Percentiles rank a stretch among this genome's conserved stretches.
These are phyloP conservation scores for Drosophila leontia DNA, from an alignment of 1,140 invertebrate genomes.

Conservation along the genomic window DNA sequence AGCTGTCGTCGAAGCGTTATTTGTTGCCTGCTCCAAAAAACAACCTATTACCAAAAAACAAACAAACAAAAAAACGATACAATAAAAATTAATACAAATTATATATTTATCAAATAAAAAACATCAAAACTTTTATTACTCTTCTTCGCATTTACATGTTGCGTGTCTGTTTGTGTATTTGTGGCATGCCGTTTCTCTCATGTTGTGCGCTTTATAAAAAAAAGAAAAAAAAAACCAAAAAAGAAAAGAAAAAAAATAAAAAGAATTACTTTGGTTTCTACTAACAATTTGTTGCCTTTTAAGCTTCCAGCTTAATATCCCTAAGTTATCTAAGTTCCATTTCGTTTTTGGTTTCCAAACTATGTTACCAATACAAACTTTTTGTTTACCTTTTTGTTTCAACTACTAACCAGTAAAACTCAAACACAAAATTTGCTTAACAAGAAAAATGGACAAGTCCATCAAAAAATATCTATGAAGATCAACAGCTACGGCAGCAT, in stretches of 20 bases:
- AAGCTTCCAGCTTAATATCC: conserved; percentile 77
- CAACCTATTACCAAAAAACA: neutral
- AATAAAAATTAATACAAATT: neutral
- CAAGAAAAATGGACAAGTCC: conserved; percentile 32
- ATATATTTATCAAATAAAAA: conserved; percentile 5
- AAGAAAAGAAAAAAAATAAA: conserved; percentile 15
- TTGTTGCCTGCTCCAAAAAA: conserved; percentile 25
- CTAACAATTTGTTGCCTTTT: conserved; percentile 76
- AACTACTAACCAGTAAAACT: conserved; percentile 77
- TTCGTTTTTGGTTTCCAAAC: conserved; percentile 44
- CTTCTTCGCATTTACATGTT: conserved; percentile 53
- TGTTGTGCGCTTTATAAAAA: conserved; percentile 63
- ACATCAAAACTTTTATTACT: conserved; percentile 26
- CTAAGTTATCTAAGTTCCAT: conserved; percentile 40
- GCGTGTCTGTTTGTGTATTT: conserved; percentile 56
- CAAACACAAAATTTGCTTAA: conserved; percentile 75
- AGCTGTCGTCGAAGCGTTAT: conserved; percentile 46
- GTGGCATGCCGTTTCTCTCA: conserved; percentile 62
- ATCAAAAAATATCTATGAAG: conserved; percentile 36
- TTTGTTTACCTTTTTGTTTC: conserved; percentile 54
- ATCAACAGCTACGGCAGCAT: conserved; percentile 62
- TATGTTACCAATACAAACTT: conserved; percentile 30
- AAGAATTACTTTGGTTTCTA: conserved; percentile 49
- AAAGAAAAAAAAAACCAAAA: conserved; percentile 3
- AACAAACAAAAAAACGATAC: conserved; percentile 1